A percentile compares a stretch with the other conserved stretches of the same genome.
Evolutionary conservation across 2,888 invertebrate genomes (phyloP).

Genomic region (Cerastis rubricosa): DNA sequence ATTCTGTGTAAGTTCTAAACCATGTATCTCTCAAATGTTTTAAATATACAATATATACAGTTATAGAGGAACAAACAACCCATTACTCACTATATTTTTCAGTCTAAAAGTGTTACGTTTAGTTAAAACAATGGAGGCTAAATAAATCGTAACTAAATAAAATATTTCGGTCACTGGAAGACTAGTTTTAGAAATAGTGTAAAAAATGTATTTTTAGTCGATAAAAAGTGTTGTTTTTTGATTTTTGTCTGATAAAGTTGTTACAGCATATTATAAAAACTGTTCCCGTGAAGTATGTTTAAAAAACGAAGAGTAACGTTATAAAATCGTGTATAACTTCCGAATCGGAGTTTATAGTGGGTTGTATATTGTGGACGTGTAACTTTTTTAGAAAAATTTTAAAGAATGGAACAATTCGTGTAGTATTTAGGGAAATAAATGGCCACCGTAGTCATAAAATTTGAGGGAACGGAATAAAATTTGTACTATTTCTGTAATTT

Average conservation of each 20-base stretch:
- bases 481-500: not conserved
- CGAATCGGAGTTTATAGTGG: not conserved
- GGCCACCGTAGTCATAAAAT: not conserved
- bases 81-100: conserved; percentile 35
- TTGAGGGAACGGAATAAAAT: not conserved
- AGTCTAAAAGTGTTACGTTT: not conserved
- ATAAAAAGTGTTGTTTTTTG: not conserved
- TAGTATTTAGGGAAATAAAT: not conserved
- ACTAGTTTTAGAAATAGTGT: conserved; percentile 2
- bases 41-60: conserved; percentile 9
- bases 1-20: conserved; percentile 1
- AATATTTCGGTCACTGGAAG: not conserved
- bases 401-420: not conserved
- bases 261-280: too few relatives aligned
- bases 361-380: not conserved
- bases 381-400: not conserved
- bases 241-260: too few relatives aligned
- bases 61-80: conserved; percentile 21
- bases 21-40: conserved; percentile 12
- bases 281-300: not conserved
- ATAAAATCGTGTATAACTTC: not conserved
- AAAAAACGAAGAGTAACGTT: not conserved
- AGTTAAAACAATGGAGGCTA: conserved; percentile 16
- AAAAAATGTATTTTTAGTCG: not conserved
- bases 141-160: conserved; percentile 29